Evolutionary conservation across 2,797 vertebrate genomes (phyloP), one percentile per base, ranked within the genome.

Genomic region (Anguilla anguilla): DNA sequence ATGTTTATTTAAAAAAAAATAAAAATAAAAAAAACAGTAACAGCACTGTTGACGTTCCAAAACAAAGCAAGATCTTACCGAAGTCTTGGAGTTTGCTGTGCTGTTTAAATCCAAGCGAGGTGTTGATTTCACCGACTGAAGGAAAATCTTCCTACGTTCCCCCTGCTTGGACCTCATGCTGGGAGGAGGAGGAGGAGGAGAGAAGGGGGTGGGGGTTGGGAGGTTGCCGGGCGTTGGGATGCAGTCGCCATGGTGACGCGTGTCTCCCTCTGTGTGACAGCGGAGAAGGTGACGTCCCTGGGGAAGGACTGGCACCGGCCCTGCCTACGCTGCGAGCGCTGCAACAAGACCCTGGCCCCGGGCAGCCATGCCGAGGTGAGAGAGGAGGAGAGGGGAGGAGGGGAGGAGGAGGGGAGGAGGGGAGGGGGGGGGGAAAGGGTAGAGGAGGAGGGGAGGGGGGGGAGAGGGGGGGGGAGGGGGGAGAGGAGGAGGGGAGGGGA

Each of bases 251-350:
- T 88, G 69, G 64, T 87, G 74, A 87, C 43, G 1, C 11, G 46
- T 55, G 57, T 55, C 49, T 55, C 39, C 49, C 86, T 51, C 86
- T 88, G n/a, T 87, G n/a, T 61, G 59, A 11, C 89, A 99, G 98
- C 99, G 0, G 98, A 99, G 95, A 99, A 99, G 96, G 98, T 99
- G 95, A 99, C 98, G 0, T 99, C 99, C 0, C 96, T 99, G 94
- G 99, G 99, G 46, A 99, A 99, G 90, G 98, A 99, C 95, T 99
- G 99, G 98, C 98, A 99, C 92, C 96, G 98, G 19, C 98, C 98
- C n/a, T 99, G 98, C 89, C 96, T 99, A 92, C 97, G 98, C 92
- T 99, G 98, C 0, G 98, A 99, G 94, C 96, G 98, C 89, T 99
- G 99, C 91, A 97, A 95, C 88, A 99, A 99, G 96, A 99, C 98